Conservation (phyloP, 2,888 invertebrate species). For the Polymixis lichenea region DNA sequence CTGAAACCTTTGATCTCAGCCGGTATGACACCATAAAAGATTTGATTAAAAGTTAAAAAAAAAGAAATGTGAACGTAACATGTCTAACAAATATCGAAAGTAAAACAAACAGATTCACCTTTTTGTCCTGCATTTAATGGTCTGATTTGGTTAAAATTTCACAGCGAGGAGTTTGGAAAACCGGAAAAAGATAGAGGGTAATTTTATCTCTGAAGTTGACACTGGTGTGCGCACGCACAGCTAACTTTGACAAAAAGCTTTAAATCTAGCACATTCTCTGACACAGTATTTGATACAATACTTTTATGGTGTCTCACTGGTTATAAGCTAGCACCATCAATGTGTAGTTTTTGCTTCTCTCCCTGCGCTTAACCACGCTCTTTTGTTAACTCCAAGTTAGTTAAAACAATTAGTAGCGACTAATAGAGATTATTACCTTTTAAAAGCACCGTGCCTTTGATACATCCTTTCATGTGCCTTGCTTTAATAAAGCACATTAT, state of each 20-base stretch:
- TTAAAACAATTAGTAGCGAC: not conserved
- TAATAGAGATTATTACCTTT: not conserved
- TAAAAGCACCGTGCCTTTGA: constrained; percentile 3
- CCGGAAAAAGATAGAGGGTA: constrained; percentile 48
- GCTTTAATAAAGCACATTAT: constrained; percentile 24
- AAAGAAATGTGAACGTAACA: no score
- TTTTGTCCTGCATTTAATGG: no score
- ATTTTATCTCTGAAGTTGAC: constrained; percentile 16
- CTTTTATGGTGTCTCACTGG: constrained; percentile 56
- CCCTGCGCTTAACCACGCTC: constrained; percentile 44
- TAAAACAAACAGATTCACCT: not conserved
- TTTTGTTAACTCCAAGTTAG: constrained; percentile 15
- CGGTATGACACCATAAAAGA: constrained; percentile 33
- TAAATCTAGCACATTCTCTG: constrained; percentile 19
- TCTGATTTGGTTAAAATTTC: constrained; percentile 10
- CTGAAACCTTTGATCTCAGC: not conserved
- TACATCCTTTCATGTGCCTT: not conserved
- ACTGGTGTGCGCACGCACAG: constrained; percentile 39
- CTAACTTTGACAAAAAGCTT: constrained; percentile 15
- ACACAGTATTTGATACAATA: constrained; percentile 11
- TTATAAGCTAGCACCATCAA: constrained; percentile 41
- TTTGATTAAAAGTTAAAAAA: not conserved
- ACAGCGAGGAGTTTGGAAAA: constrained; percentile 46
- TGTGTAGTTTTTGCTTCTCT: constrained; percentile 43
- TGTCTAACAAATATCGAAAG: not conserved